These are phyloP conservation scores for Whitmania pigra DNA, from an alignment of 1,140 invertebrate species.

Conservation along the genomic window DNA sequence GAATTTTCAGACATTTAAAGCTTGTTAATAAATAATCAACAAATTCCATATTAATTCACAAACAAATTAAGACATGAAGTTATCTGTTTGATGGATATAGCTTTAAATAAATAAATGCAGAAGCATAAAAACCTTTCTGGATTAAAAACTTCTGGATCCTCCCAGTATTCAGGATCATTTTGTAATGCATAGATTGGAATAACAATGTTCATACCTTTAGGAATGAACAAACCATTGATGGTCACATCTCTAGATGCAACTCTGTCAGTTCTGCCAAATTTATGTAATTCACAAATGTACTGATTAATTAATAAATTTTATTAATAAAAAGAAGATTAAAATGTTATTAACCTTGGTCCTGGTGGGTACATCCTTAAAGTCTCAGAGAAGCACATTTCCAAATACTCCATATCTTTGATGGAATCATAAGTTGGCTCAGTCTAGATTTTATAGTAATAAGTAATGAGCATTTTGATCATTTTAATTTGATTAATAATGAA, in stretches of 20 bases:
- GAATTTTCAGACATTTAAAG: neutral
- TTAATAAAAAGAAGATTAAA: neutral
- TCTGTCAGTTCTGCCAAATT: slow-evolving; percentile 3
- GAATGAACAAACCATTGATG: slow-evolving; percentile 28
- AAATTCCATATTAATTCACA: too few relatives aligned
- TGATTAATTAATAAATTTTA: neutral
- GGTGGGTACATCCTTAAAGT: slow-evolving; percentile 37
- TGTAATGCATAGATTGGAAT: slow-evolving; percentile 49
- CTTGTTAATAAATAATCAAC: too few relatives aligned
- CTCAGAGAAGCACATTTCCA: slow-evolving; percentile 39
- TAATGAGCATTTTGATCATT: neutral
- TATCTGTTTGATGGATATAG: too few relatives aligned
- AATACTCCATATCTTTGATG: slow-evolving; percentile 33
- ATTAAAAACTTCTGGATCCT: slow-evolving; percentile 41
- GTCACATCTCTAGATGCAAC: slow-evolving; percentile 16
- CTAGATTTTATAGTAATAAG: neutral
- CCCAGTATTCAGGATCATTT: slow-evolving; percentile 39
- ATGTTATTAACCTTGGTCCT: slow-evolving; percentile 27
- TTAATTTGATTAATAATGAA: neutral
- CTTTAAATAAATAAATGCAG: too few relatives aligned
- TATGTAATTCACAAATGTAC: slow-evolving; percentile 31
- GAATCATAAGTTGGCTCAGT: slow-evolving; percentile 31
- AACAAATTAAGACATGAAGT: too few relatives aligned
- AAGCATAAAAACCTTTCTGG: slow-evolving; percentile 34
- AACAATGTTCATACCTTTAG: slow-evolving; percentile 35